phyloP scores from a whole-genome alignment of 1,140 invertebrate genomes.

The Mya arenaria region DNA sequence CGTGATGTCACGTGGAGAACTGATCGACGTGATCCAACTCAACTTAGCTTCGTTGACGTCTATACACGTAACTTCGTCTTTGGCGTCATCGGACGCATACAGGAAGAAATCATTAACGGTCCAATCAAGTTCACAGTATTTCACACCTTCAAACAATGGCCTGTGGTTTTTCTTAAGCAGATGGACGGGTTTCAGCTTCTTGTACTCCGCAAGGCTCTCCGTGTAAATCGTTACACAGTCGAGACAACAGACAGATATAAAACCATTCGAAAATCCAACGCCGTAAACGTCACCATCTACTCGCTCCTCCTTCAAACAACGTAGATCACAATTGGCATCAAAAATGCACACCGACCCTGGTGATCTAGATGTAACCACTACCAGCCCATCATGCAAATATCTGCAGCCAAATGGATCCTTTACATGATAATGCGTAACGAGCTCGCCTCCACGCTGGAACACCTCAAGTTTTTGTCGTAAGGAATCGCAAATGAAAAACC shows the following conservation, averaged over 20 bases:
- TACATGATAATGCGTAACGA: not conserved
- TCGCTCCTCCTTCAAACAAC: not conserved
- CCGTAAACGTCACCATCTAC: conserved; percentile 6
- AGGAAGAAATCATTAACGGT: not conserved
- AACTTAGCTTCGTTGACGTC: not conserved
- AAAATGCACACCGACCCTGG: conserved; percentile 15
- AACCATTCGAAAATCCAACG: not conserved
- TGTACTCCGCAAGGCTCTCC: not conserved
- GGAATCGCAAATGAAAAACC: conserved; percentile 27
- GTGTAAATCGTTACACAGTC: not conserved
- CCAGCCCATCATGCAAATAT: not conserved
- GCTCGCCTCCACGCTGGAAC: not conserved
- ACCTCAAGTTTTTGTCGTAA: not conserved
- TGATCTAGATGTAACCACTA: conserved; percentile 21
- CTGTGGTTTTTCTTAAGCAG: not conserved
- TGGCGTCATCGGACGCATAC: conserved; percentile 11
- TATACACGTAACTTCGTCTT: conserved; percentile 7
- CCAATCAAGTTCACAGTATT: conserved; percentile 13
- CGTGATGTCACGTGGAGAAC: not conserved
- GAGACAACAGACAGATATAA: conserved; percentile 15
- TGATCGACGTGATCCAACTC: not conserved
- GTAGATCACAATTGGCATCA: not conserved
- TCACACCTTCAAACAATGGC: conserved; percentile 21
- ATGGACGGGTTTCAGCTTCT: not conserved
- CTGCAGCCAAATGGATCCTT: conserved; percentile 21